Evolutionary conservation across 2,888 invertebrate species (phyloP), one percentile per base, ranked within the genome.

Genomic region (Acronicta psi): DNA sequence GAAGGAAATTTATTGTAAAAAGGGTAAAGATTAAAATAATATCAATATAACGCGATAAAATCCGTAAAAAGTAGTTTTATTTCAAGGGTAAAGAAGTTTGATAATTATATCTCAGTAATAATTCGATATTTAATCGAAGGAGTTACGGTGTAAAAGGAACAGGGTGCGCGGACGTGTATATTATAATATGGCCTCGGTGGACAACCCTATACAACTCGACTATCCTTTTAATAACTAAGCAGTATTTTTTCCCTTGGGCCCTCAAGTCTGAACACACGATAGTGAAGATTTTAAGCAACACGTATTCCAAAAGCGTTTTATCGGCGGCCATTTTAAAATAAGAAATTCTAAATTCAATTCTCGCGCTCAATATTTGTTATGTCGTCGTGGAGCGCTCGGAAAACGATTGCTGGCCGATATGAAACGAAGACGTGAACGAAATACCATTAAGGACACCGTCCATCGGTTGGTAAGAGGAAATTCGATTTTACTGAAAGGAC

Each of bases 341-440:
- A 77, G 70, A 75, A 80, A 56, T 85, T 82, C 71, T 57, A 71
- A 85, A 86, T 86, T 86, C 84, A 85, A 88, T 87, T 86, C 77
- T 79, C 75, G 77, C 73, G 69, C 69, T 79, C 83, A 80, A 84
- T 83, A 82, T 84, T 85, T 86, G 84, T 82, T 81, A 84, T 81
- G 82, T 80, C 81, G 79, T 75, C 78, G 76, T 63, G 54, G 67
- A 76, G 71, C 76, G 76, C 71, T 80, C 74, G 73, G 56, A 55
- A 80, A 79, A 65, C 79, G 76, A 81, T 83, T 79, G 74, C 69
- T 70, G 61, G 66, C 61, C 80, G 83, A 83, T 85, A 82, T 83
- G 79, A 83, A 84, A 83, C 76, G 72, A 70, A 83, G 79, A 82
- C 82, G 80, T 79, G 82, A 82, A 79, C 77, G 79, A 79, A 82